These are phyloP conservation scores for Hycleus cichorii DNA, from an alignment of 1,140 invertebrate species.

Conservation along the genomic window DNA sequence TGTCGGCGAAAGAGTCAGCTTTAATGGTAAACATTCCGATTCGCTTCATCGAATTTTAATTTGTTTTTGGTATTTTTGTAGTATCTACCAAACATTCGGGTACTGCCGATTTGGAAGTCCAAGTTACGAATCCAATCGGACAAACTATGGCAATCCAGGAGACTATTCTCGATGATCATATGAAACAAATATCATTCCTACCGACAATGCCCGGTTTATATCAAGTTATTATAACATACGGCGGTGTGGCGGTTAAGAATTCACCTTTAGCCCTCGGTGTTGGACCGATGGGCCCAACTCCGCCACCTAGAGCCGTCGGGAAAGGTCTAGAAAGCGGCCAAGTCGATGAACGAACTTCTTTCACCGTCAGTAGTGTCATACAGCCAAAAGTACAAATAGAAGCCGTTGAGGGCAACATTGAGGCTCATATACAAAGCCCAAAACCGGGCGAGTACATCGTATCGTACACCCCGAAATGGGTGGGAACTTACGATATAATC, in stretches of 20 bases:
- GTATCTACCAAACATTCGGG: slow-evolving; percentile 84
- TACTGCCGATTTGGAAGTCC: slow-evolving; percentile 81
- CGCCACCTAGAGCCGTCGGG: slow-evolving; percentile 48
- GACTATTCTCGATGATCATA: slow-evolving; percentile 62
- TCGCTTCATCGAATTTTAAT: neutral
- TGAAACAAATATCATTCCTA: slow-evolving; percentile 73
- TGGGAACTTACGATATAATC: slow-evolving; percentile 62
- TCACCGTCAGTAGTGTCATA: slow-evolving; percentile 58
- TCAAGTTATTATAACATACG: slow-evolving; percentile 81
- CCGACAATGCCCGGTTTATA: slow-evolving; percentile 85
- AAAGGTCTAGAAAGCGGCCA: slow-evolving; percentile 59
- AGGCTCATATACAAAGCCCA: slow-evolving; percentile 35
- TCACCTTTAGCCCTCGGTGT: slow-evolving; percentile 56
- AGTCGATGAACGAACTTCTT: slow-evolving; percentile 64
- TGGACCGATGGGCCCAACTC: slow-evolving; percentile 38
- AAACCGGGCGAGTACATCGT: slow-evolving; percentile 46
- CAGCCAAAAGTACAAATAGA: slow-evolving; percentile 42
- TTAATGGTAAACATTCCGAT: slow-evolving; percentile 58
- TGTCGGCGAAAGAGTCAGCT: slow-evolving; percentile 75
- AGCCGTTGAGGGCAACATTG: slow-evolving; percentile 38
- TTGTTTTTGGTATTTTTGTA: slow-evolving; percentile 41
- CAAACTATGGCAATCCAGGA: slow-evolving; percentile 77
- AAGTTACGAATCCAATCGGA: slow-evolving; percentile 82
- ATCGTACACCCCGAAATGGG: slow-evolving; percentile 60
- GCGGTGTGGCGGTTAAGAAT: slow-evolving; percentile 57